Conservation (phyloP, 2,797 vertebrate genomes). For the Cryptoprocta ferox region DNA sequence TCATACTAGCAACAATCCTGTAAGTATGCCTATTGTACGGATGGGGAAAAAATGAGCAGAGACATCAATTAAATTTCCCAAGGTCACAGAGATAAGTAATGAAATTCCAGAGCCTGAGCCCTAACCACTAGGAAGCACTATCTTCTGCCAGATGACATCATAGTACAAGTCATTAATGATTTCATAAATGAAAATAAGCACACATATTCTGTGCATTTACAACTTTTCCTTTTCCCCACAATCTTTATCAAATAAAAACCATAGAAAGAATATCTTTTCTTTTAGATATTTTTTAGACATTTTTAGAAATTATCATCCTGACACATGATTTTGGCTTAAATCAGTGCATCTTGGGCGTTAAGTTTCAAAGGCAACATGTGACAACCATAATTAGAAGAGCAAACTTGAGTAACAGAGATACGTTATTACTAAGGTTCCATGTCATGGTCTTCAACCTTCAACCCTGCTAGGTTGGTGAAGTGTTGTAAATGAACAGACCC, state of each 20-base stretch:
- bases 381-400: not conserved
- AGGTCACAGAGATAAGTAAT: not conserved
- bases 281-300: no score
- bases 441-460: not conserved
- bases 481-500: not conserved
- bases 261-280: no score
- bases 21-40: not conserved
- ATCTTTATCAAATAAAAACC: not conserved
- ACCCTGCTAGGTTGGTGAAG: not conserved
- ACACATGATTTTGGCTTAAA: not conserved
- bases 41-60: not conserved
- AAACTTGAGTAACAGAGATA: not conserved
- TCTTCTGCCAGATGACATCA: not conserved
- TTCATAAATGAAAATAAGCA: not conserved
- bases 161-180: not conserved
- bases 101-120: not conserved
- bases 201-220: not conserved
- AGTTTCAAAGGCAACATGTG: not conserved
- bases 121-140: rapidly evolving
- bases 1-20: not conserved
- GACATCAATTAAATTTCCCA: not conserved
- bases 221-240: not conserved
- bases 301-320: not conserved
- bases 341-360: not conserved
- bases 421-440: not conserved